Percentiles rank a stretch among this genome's conserved stretches.
phyloP scores from a whole-genome alignment of 2,113 vertebrate genomes.

The Nothoprocta pentlandii region DNA sequence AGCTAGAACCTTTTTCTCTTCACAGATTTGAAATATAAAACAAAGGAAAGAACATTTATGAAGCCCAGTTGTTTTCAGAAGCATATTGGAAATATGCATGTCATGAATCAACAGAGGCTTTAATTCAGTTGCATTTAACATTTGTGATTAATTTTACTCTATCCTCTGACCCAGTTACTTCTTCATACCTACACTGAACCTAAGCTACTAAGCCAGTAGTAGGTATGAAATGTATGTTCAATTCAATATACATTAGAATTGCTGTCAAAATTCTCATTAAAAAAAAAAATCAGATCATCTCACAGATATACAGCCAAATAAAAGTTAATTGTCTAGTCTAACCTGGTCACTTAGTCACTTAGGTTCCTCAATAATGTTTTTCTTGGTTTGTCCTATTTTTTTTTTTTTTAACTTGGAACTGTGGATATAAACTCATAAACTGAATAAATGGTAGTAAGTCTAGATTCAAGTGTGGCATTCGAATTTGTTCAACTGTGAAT shows the following conservation, averaged over 20 bases:
- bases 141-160: background rate
- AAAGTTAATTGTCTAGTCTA: background rate
- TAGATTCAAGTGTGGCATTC: background rate
- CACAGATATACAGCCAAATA: background rate
- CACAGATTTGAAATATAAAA: background rate
- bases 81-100: background rate
- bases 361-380: background rate
- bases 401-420: background rate
- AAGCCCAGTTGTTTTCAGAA: background rate
- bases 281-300: background rate
- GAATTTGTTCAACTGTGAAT: background rate
- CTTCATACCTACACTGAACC: background rate
- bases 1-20: background rate
- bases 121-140: background rate
- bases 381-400: background rate
- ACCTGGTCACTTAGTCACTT: background rate
- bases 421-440: background rate
- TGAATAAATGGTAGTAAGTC: background rate
- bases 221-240: background rate
- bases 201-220: background rate
- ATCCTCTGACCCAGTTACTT: background rate
- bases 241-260: background rate
- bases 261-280: background rate
- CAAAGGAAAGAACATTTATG: background rate
- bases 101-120: background rate